phyloP scores from a whole-genome alignment of 2,113 vertebrate genomes.

The Silurus asotus region DNA sequence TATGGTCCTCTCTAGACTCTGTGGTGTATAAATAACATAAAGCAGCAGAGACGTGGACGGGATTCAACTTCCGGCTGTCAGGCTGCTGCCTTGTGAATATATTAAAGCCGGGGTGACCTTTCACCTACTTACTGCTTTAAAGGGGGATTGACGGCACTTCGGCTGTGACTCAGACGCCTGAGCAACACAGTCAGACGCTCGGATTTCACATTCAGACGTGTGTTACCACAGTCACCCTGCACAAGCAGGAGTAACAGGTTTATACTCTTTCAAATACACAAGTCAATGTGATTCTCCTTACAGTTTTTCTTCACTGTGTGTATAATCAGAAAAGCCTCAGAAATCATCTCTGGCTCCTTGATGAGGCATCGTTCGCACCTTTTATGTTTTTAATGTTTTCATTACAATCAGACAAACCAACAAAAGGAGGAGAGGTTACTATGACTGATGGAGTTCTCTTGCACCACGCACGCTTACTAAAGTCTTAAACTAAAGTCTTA shows the following conservation, averaged over 20 bases:
- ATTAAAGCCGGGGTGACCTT: constrained; percentile 63
- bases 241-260: constrained; percentile 20
- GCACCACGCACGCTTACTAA: neutral
- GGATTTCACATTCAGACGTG: constrained; percentile 11
- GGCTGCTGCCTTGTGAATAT: constrained; percentile 61
- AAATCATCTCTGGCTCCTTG: neutral
- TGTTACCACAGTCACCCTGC: neutral
- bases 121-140: constrained; percentile 65
- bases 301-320: no score
- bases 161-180: constrained; percentile 2
- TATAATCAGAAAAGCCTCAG: neutral
- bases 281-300: no score
- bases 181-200: constrained; percentile 11
- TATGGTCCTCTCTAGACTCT: neutral
- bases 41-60: constrained; percentile 51
- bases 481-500: no score
- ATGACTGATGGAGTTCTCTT: neutral
- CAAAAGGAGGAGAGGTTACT: no score
- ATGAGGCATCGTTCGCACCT: no score
- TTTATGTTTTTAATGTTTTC: no score
- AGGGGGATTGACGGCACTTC: constrained; percentile 19
- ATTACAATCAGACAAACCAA: neutral
- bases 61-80: constrained; percentile 54
- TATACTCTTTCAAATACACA: neutral
- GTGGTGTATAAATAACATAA: constrained; percentile 60